Base-by-base conservation (phyloP, 2,888 invertebrate species). In the Caenorhabditis sp. region DNA sequence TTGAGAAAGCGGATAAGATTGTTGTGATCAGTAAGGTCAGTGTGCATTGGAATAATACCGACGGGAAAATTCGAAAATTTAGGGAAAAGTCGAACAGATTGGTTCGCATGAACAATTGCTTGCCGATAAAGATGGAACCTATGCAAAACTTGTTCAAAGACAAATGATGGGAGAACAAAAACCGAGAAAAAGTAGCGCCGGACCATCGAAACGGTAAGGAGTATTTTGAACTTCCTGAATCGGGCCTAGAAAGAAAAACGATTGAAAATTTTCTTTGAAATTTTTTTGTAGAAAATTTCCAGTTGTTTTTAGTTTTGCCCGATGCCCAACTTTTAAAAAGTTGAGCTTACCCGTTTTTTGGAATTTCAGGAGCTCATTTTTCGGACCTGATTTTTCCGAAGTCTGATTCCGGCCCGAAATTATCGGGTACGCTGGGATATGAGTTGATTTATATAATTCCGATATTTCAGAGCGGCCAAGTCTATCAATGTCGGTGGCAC, bases 81-180 rank as follows among this genome's bases (percentile, higher is more conserved):
- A 78, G 77, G 82, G 82, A 54, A 54, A 76, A 59, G 88, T 90
- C 21, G 88, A 88, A n/a, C 90, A 90, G 78, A 83, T 86, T 66
- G 90, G 90, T 37, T 89, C 88, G 27, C 90, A 90, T 79, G 88
- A 89, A 49, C 87, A 89, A 67, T 83, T 90, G 43, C 89, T 90
- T 88, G 72, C 75, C 19, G 76, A 81, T 65, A 81, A 61, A 24
- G 74, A 88, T 43, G 90, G 90, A 59, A 87, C 89, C 1, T 90
- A 90, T 81, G 85, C 88, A 59, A 86, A 88, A 23, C 85, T 90
- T 19, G 90, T 90, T 19, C 89, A 87, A 59, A 3, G 59, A 4
- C 59, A 81, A 67, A 79, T 79, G 81, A 73, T 81, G 76, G 81
- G 78, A 21, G 81, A 78, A 37, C 66, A 74, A 37, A 76, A 76